A percentile compares a stretch with the other conserved stretches of the same genome.
phyloP scores from a whole-genome alignment of 2,888 invertebrate genomes.

The Rutpela maculata region DNA sequence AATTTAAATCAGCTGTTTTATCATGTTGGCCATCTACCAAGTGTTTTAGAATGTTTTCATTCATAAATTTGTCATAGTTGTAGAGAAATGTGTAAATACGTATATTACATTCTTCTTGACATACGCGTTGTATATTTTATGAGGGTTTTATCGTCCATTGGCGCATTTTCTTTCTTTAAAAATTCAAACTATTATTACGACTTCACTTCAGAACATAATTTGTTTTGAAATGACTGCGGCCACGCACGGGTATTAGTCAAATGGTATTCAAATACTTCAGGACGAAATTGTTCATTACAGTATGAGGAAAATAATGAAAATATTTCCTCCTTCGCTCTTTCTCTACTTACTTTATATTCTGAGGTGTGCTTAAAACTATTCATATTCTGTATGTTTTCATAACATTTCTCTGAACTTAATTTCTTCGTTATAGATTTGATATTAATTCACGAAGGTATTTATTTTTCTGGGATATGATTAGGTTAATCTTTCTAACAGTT shows the following conservation, averaged over 20 bases:
- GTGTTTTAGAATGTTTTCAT: slow-evolving; percentile 29
- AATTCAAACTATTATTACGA: background rate
- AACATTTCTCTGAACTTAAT: background rate
- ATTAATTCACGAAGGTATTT: background rate
- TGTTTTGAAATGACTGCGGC: background rate
- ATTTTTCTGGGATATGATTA: background rate
- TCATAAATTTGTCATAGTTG: slow-evolving; percentile 26
- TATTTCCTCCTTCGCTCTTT: background rate
- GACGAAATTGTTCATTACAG: background rate
- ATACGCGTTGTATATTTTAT: background rate
- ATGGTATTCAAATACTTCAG: background rate
- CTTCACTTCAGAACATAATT: background rate
- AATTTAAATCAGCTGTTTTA: background rate
- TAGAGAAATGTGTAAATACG: background rate
- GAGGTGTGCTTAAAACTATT: background rate
- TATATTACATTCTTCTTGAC: background rate
- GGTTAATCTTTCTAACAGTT: background rate
- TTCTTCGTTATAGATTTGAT: background rate
- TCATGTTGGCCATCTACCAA: slow-evolving; percentile 41
- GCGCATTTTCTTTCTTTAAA: background rate
- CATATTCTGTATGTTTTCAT: background rate
- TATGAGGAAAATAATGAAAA: background rate
- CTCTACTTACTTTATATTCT: background rate
- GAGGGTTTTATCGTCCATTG: background rate
- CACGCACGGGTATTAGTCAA: background rate